Percentiles rank a stretch among this genome's conserved stretches.
Conservation (phyloP, 2,797 vertebrate species). For the Scleropages formosus region DNA sequence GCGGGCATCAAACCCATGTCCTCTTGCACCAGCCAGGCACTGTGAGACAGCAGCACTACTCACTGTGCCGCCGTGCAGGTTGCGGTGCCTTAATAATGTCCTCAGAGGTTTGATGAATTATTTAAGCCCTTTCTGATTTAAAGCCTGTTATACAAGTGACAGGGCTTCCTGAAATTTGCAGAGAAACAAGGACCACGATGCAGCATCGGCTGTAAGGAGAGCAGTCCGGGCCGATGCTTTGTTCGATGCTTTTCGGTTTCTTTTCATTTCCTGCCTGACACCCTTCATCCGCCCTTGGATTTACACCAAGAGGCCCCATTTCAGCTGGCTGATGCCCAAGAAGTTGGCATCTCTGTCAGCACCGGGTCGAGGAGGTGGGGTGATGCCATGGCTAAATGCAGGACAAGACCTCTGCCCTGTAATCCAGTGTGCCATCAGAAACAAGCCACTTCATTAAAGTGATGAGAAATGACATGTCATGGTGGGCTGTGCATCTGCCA, state of each 20-base stretch:
- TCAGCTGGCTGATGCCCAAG: background rate
- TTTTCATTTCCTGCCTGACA: background rate
- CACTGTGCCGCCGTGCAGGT: constrained; percentile 34
- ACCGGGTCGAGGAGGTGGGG: no score
- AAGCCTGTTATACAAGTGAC: constrained; percentile 44
- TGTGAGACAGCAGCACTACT: no score
- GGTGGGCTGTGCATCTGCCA: background rate
- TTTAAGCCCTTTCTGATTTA: constrained; percentile 59
- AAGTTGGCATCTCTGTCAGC: background rate
- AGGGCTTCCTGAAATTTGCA: constrained; percentile 43
- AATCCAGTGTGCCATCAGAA: constrained; percentile 41
- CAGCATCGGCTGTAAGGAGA: background rate
- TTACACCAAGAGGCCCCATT: background rate
- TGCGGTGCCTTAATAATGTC: constrained; percentile 53
- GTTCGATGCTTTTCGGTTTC: background rate
- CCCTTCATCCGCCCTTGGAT: background rate
- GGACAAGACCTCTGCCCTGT: no score
- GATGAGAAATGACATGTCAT: constrained; percentile 56
- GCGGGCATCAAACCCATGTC: no score
- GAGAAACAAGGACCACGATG: background rate
- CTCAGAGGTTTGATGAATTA: constrained; percentile 63
- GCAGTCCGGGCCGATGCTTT: background rate
- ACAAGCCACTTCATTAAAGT: constrained; percentile 60
- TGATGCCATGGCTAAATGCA: no score
- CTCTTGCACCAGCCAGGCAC: no score